phyloP scores from a whole-genome alignment of 1,140 invertebrate genomes.

The Listronotus oregonensis region DNA sequence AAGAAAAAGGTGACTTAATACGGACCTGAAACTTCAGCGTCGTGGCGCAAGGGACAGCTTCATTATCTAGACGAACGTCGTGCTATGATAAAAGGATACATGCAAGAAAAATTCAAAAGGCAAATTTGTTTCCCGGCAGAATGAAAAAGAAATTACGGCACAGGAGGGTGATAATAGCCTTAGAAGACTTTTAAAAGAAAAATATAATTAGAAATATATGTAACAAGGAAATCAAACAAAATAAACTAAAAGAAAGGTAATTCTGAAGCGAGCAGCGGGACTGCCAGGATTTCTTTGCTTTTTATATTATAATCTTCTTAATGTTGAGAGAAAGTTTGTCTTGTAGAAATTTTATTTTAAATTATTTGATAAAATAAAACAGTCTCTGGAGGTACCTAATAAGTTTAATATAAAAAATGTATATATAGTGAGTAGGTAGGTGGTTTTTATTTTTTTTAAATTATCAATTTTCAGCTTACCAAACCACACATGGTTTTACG shows the following conservation, averaged over 20 bases:
- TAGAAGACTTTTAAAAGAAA: slow-evolving; percentile 48
- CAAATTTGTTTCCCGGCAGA: slow-evolving; percentile 48
- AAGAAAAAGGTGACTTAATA: neutral
- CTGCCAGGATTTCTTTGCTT: too few relatives aligned
- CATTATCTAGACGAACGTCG: slow-evolving; percentile 48
- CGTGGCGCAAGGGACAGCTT: slow-evolving; percentile 34
- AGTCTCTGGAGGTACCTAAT: too few relatives aligned
- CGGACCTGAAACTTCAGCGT: slow-evolving; percentile 10
- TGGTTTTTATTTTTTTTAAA: too few relatives aligned
- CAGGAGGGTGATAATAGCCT: slow-evolving; percentile 49
- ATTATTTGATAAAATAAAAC: too few relatives aligned
- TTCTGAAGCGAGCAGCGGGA: too few relatives aligned
- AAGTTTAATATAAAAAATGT: too few relatives aligned
- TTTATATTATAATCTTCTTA: too few relatives aligned
- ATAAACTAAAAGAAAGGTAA: slow-evolving; percentile 14
- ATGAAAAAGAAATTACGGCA: slow-evolving; percentile 48
- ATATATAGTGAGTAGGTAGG: too few relatives aligned
- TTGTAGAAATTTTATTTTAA: too few relatives aligned
- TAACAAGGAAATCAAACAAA: slow-evolving; percentile 49
- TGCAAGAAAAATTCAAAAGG: slow-evolving; percentile 52
- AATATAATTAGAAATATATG: slow-evolving; percentile 53
- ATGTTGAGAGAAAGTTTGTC: too few relatives aligned
- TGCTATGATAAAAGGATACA: slow-evolving; percentile 52
- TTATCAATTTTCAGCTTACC: too few relatives aligned
- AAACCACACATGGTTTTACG: too few relatives aligned